A percentile compares a stretch with the other conserved stretches of the same genome.
These are phyloP conservation scores for Fragum fragum DNA, from an alignment of 2,888 invertebrate genomes.

Conservation along the genomic window DNA sequence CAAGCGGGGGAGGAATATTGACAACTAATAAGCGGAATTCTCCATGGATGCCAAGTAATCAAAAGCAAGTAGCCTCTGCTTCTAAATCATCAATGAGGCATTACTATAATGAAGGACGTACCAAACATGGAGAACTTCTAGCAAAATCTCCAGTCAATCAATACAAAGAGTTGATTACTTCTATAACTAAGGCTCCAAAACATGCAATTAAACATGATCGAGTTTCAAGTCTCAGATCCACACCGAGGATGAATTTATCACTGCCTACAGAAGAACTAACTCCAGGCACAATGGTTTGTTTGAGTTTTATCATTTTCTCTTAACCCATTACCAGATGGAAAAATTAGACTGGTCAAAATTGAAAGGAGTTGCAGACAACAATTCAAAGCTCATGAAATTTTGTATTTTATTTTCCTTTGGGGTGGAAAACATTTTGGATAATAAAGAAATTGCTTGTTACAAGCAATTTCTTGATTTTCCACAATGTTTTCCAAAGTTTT, in stretches of 20 bases:
- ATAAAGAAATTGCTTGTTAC: no score
- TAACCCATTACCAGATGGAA: no score
- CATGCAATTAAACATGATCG: slow-evolving; percentile 40
- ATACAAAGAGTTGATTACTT: neutral
- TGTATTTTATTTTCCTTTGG: no score
- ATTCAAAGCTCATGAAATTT: no score
- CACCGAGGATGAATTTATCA: slow-evolving; percentile 28
- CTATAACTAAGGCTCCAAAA: neutral
- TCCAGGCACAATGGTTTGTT: slow-evolving; percentile 50
- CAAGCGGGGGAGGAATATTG: neutral
- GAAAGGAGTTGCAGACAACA: no score
- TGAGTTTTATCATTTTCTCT: neutral
- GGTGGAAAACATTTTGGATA: no score
- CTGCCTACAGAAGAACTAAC: slow-evolving; percentile 36
- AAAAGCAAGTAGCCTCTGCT: neutral
- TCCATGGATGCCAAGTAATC: neutral
- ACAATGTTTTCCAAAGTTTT: no score
- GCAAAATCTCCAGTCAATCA: neutral
- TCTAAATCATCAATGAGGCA: neutral
- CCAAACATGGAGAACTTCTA: neutral
- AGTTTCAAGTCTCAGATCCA: slow-evolving; percentile 49
- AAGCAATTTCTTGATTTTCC: no score
- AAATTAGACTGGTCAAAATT: no score
- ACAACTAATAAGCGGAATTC: neutral
- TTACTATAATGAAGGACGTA: no score